Conservation (phyloP, 2,888 invertebrate genomes). For the Tribolium freemani region DNA sequence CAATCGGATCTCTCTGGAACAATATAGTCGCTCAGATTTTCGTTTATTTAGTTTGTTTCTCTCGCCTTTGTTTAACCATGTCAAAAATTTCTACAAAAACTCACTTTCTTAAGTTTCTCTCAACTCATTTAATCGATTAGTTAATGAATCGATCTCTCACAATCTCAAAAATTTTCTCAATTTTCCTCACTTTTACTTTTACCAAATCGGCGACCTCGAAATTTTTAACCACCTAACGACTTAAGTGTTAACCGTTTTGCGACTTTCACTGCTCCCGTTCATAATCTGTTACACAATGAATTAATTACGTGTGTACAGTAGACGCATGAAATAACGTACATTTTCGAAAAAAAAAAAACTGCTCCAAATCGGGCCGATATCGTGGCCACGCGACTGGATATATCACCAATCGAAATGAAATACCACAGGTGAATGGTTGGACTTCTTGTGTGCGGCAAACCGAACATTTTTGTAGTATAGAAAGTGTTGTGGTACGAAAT, state of each 20-base stretch:
- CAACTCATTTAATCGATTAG: background rate
- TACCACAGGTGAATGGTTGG: constrained; percentile 59
- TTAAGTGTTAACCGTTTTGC: constrained; percentile 8
- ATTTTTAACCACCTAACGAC: background rate
- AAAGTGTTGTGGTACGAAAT: constrained; percentile 59
- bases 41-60: background rate
- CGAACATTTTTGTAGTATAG: constrained; percentile 53
- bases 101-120: background rate
- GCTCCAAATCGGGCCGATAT: background rate
- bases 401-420: constrained; percentile 43
- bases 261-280: constrained; percentile 33
- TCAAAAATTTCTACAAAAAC: background rate
- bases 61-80: background rate
- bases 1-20: background rate
- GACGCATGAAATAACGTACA: background rate
- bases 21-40: too few relatives aligned
- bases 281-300: constrained; percentile 17
- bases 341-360: background rate
- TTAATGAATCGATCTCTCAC: background rate
- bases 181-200: background rate
- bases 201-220: constrained; percentile 14
- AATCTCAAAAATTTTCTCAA: background rate
- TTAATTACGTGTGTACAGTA: constrained; percentile 1
- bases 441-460: constrained; percentile 9
- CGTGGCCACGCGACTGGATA: constrained; percentile 15